Percentiles rank a stretch among this genome's conserved stretches.
These are phyloP conservation scores for Teleiodes luculella DNA, from an alignment of 2,888 invertebrate species.

Conservation along the genomic window DNA sequence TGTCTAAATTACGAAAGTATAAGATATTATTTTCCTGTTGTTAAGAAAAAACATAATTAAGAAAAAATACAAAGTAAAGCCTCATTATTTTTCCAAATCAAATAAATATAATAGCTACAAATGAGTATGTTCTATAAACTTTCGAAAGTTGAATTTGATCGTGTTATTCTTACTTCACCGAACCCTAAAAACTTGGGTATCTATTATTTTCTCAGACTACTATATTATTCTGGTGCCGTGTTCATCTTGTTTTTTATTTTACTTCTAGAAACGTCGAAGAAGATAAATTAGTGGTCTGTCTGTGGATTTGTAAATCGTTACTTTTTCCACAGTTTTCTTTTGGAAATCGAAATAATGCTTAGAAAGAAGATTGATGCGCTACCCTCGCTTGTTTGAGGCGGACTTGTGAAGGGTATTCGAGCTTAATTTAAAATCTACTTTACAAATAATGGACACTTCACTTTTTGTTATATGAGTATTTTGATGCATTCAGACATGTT, in stretches of 20 bases:
- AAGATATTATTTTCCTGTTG: too few relatives aligned
- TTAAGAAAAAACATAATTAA: too few relatives aligned
- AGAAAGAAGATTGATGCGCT: background rate
- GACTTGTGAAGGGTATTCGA: background rate
- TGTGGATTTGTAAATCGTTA: conserved; percentile 6
- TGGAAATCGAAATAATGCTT: background rate
- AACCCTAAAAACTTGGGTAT: conserved; percentile 23
- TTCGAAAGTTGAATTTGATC: too few relatives aligned
- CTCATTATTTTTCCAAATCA: too few relatives aligned
- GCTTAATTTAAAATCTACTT: too few relatives aligned
- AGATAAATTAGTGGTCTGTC: conserved; percentile 7
- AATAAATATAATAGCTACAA: too few relatives aligned
- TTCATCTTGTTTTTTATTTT: conserved; percentile 6
- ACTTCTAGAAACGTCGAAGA: conserved; percentile 3
- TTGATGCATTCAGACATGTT: too few relatives aligned
- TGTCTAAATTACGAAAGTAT: too few relatives aligned
- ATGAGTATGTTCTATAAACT: too few relatives aligned
- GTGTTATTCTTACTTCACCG: background rate
- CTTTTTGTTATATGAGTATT: too few relatives aligned
- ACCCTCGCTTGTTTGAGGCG: background rate
- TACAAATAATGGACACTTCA: too few relatives aligned
- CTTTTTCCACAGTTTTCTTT: conserved; percentile 2
- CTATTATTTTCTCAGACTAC: conserved; percentile 5
- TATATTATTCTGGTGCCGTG: conserved; percentile 2
- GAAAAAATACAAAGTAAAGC: too few relatives aligned